Percentiles rank a stretch among this genome's conserved stretches.
These are phyloP conservation scores for Hydrophis major DNA, from an alignment of 2,797 vertebrate species.

Conservation along the genomic window DNA sequence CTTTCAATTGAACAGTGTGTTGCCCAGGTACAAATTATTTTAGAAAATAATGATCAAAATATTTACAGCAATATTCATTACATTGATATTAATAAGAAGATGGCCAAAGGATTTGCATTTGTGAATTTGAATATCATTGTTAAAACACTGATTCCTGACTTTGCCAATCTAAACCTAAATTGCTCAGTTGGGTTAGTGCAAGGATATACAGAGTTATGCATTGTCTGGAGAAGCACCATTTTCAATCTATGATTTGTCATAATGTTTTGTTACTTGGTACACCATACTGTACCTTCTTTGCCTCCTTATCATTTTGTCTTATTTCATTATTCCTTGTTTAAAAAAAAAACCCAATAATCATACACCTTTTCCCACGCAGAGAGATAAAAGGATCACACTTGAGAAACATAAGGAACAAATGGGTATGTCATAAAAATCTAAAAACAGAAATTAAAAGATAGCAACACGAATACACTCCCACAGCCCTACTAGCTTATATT, in stretches of 20 bases:
- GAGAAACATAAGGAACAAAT: neutral
- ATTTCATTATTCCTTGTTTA: neutral
- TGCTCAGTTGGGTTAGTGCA: neutral
- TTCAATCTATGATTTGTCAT: neutral
- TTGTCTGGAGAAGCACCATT: too few relatives aligned
- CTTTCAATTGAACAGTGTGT: too few relatives aligned
- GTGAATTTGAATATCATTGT: neutral
- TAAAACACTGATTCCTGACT: neutral
- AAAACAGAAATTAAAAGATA: neutral
- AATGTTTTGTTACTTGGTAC: neutral
- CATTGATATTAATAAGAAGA: neutral
- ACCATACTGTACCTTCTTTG: neutral
- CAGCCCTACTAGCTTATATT: neutral
- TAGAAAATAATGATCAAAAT: too few relatives aligned
- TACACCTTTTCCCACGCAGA: neutral
- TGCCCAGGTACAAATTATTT: too few relatives aligned
- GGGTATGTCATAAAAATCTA: neutral
- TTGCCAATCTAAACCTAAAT: neutral
- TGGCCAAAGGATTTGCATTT: neutral
- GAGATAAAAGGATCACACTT: neutral
- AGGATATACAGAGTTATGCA: neutral
- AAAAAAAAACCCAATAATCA: neutral
- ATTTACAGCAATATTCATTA: too few relatives aligned
- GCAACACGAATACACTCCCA: neutral
- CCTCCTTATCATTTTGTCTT: constrained; percentile 1